Percentiles rank a stretch among this genome's conserved stretches.
Conservation (phyloP, 2,113 vertebrate genomes). For the Athene cunicularia region DNA sequence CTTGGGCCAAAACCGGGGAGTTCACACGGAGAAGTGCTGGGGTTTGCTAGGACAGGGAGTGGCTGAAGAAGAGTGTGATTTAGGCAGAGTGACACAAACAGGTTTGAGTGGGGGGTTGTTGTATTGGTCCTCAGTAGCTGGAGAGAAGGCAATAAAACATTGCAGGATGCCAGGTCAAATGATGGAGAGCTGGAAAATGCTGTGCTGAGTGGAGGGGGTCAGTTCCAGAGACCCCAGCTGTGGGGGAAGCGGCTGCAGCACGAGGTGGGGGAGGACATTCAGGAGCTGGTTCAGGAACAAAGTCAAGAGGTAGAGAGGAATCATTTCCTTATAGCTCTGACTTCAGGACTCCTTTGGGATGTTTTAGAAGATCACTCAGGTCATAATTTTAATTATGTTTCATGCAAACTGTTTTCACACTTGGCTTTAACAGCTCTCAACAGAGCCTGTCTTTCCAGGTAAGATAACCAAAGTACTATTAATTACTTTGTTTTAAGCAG, state of each 20-base stretch:
- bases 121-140: not conserved
- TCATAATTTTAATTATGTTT: slow-evolving; percentile 39
- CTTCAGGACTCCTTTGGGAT: not conserved
- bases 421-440: slow-evolving; percentile 35
- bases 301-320: not conserved
- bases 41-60: not conserved
- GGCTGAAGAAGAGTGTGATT: fast-evolving
- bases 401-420: slow-evolving; percentile 34
- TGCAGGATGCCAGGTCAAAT: not conserved
- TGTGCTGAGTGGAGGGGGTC: not conserved
- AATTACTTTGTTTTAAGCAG: slow-evolving; percentile 50
- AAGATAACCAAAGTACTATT: slow-evolving; percentile 39
- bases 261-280: fast-evolving
- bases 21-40: fast-evolving
- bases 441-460: slow-evolving; percentile 41
- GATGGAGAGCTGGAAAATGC: not conserved
- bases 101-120: not conserved
- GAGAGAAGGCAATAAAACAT: fast-evolving
- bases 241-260: not conserved
- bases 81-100: not conserved
- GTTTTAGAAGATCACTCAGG: not conserved
- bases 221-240: fast-evolving
- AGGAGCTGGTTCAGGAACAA: not conserved
- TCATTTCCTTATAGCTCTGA: not conserved
- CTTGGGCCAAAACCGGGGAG: not conserved